phyloP scores from a whole-genome alignment of 2,888 invertebrate genomes.

The Diarsia brunnea region DNA sequence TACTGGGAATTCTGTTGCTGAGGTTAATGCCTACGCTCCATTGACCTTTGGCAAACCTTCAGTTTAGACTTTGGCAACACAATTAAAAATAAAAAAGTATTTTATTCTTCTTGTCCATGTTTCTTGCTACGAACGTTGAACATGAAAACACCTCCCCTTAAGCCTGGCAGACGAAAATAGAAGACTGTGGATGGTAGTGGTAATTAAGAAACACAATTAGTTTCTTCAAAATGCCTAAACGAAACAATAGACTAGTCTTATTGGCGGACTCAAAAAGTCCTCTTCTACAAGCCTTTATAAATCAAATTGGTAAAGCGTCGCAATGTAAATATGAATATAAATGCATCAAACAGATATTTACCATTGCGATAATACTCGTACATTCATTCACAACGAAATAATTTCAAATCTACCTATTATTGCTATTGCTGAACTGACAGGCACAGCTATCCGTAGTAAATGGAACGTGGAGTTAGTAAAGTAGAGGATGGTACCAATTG shows the following conservation, averaged over 20 bases:
- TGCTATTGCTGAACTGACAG: slow-evolving; percentile 68
- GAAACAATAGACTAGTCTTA: background rate
- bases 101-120: too few relatives aligned
- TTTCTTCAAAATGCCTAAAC: background rate
- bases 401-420: slow-evolving; percentile 70
- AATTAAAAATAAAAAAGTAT: background rate
- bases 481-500: background rate
- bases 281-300: background rate
- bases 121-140: background rate
- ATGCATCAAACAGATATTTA: background rate
- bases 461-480: slow-evolving; percentile 41
- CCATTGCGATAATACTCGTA: background rate
- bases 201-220: too few relatives aligned
- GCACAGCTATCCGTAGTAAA: slow-evolving; percentile 66
- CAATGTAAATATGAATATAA: too few relatives aligned
- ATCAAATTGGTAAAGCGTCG: background rate
- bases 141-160: background rate
- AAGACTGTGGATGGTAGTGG: too few relatives aligned
- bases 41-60: background rate
- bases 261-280: too few relatives aligned
- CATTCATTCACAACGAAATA: slow-evolving; percentile 43
- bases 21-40: too few relatives aligned
- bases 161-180: too few relatives aligned
- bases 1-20: too few relatives aligned
- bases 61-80: background rate